Evolutionary conservation across 1,140 invertebrate genomes (phyloP), one percentile per base, ranked within the genome.

Genomic region (Euwallacea fornicatus): DNA sequence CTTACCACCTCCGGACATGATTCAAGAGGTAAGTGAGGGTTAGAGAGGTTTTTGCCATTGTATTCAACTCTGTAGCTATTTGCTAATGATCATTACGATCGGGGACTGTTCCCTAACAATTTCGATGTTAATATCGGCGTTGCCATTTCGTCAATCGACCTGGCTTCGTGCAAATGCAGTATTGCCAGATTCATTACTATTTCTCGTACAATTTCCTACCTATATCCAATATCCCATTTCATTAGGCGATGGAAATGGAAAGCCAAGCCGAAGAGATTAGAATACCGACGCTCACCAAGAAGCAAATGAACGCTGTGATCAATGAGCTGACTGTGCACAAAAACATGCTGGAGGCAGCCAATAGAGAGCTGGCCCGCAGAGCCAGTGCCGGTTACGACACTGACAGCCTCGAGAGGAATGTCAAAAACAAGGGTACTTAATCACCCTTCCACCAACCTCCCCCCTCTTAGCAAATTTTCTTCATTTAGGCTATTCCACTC

Each of bases 331-430:
- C 82, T 50, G 81, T 77, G 73, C 82, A 67, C 78, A 81, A 74
- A 54, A 69, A 73, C 60, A 65, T 73, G 55, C 21, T 75, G 46
- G 62, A 71, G 42, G 42, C 71, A 9, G 62, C 64, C 8, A 68
- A 54, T 43, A 10, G 60, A 44, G 47, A 44, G 41, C 33, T 65
- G 15, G 56, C 62, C 15, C 66, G 15, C 55, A 74, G 66, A 47
- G 62, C 46, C 7, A 68, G 54, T n/a, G 53, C 47, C 59, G 87
- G 91, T 66, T 93, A 92, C 74, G 91, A 94, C 76, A 88, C 90
- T 0, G 92, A 94, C 73, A 94, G 92, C 80, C 81, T 93, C 61
- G 91, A 94, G 81, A 85, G 90, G 73, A 80, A 84, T 2, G 86
- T 84, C 66, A 55, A 55, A 55, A 61, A 62, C 60, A 73, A 66